A percentile compares a stretch with the other conserved stretches of the same genome.
Conservation (phyloP, 2,888 invertebrate genomes). For the Heliconius sara region DNA sequence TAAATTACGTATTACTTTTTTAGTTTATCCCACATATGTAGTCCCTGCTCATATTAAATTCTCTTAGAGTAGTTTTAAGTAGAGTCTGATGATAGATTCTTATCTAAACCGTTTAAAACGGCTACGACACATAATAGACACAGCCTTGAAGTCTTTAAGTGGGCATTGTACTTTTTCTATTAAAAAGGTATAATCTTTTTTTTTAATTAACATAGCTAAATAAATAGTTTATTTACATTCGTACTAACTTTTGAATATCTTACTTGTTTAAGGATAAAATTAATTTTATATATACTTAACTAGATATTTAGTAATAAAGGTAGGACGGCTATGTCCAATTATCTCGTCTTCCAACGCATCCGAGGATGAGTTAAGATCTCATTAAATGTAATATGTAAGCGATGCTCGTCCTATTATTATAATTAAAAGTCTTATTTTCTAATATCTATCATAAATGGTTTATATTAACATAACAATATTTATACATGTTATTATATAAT, state of each 20-base stretch:
- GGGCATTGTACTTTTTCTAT: slow-evolving; percentile 11
- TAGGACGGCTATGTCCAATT: slow-evolving; percentile 34
- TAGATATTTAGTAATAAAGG: neutral
- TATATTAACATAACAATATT: neutral
- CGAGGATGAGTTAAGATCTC: slow-evolving; percentile 44
- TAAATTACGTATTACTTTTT: neutral
- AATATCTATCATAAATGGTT: neutral
- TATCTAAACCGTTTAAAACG: slow-evolving; percentile 20
- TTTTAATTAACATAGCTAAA: neutral
- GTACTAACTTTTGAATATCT: slow-evolving; percentile 17
- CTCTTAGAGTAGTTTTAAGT: slow-evolving; percentile 16
- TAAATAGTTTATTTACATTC: slow-evolving; percentile 13
- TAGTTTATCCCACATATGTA: neutral
- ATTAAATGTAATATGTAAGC: slow-evolving; percentile 37
- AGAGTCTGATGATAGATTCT: slow-evolving; percentile 5
- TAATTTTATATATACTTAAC: neutral
- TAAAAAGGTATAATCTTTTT: neutral
- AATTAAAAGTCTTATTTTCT: slow-evolving; percentile 5
- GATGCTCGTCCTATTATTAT: slow-evolving; percentile 10
- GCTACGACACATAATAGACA: neutral
- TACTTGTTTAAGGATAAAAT: neutral
- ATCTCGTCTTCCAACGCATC: slow-evolving; percentile 50
- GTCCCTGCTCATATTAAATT: slow-evolving; percentile 5
- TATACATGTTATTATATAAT: neutral
- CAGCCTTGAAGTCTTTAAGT: slow-evolving; percentile 1